These are phyloP conservation scores for Pleuronectes platessa DNA, from an alignment of 2,113 vertebrate genomes.

Conservation along the genomic window DNA sequence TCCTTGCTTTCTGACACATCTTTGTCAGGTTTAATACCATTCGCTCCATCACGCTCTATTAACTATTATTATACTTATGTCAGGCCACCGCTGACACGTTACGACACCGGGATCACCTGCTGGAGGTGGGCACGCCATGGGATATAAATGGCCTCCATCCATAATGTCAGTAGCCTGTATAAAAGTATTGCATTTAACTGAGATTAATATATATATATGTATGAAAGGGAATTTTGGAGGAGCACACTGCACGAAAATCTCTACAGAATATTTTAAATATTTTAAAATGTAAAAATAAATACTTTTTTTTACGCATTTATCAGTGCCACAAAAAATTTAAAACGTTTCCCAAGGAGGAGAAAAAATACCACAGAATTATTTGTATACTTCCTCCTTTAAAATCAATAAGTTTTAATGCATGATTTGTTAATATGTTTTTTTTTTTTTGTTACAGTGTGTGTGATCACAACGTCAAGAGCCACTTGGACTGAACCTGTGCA, in stretches of 20 bases:
- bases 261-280: not conserved
- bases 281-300: not conserved
- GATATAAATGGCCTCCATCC: slow-evolving; percentile 75
- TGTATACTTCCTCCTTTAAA: not conserved
- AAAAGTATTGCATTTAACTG: slow-evolving; percentile 43
- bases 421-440: not conserved
- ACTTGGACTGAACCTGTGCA: slow-evolving; percentile 47
- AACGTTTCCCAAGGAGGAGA: not conserved
- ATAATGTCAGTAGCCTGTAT: slow-evolving; percentile 63
- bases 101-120: slow-evolving; percentile 92
- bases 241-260: not conserved
- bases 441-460: slow-evolving; percentile 19
- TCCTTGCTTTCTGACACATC: slow-evolving; percentile 86
- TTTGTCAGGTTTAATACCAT: slow-evolving; percentile 94
- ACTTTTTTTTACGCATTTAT: too few species aligned
- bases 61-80: slow-evolving; percentile 94
- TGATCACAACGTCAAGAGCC: slow-evolving; percentile 63
- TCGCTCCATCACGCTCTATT: slow-evolving; percentile 93
- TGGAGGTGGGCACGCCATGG: slow-evolving; percentile 86
- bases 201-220: slow-evolving; percentile 1
- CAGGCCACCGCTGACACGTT: slow-evolving; percentile 89
- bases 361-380: not conserved
- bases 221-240: not conserved
- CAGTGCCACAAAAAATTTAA: not conserved
- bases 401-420: not conserved